Conservation (phyloP, 2,797 vertebrate genomes). For the Chloroceryle amazona region DNA sequence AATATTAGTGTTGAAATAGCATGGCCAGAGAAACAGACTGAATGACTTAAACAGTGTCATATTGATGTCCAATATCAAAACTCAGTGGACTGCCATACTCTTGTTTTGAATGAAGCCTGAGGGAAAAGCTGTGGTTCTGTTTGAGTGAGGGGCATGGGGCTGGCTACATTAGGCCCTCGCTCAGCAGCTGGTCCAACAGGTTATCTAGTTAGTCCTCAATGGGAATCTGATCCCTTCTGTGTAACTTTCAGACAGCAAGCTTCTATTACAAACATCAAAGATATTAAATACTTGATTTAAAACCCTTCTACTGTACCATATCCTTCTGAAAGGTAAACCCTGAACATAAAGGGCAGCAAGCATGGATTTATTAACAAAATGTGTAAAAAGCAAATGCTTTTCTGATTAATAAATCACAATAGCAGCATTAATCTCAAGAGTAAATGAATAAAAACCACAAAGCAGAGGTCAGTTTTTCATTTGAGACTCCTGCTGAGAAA, state of each 20-base stretch:
- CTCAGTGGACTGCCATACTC: rapidly evolving
- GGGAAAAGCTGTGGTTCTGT: background rate
- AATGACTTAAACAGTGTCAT: background rate
- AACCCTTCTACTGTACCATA: background rate
- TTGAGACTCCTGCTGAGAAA: background rate
- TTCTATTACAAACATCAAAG: background rate
- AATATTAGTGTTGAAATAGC: rapidly evolving
- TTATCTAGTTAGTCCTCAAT: background rate
- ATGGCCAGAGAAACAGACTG: background rate
- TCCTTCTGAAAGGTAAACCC: background rate
- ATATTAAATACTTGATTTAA: background rate
- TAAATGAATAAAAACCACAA: background rate
- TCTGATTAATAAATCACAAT: background rate
- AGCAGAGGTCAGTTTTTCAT: background rate
- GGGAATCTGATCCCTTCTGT: background rate
- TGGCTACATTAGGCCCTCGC: background rate
- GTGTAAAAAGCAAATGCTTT: background rate
- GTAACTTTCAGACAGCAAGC: background rate
- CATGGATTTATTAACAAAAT: background rate
- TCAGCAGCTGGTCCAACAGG: background rate
- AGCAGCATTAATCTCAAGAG: background rate
- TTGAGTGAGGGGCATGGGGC: rapidly evolving
- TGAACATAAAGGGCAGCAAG: background rate
- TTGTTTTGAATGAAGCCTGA: background rate
- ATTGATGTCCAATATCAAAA: background rate